Percentiles rank a stretch among this genome's conserved stretches.
Conservation (phyloP, 1,140 invertebrate species). For the Chironomus striatipennis region DNA sequence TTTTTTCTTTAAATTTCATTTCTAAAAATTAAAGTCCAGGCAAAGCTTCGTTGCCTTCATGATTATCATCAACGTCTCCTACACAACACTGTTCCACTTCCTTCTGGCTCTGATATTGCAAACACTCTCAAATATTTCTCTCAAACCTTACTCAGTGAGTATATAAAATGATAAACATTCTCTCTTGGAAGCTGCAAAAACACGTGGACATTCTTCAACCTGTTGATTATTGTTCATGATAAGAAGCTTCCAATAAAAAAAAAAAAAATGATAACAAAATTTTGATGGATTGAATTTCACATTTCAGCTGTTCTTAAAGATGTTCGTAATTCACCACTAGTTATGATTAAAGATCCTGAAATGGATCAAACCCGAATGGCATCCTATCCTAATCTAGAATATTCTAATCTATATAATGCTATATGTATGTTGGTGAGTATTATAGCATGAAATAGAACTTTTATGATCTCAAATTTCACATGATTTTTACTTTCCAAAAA, state of each 20-base stretch:
- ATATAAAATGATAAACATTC: constrained; percentile 27
- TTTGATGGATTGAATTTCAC: constrained; percentile 25
- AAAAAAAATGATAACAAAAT: background rate
- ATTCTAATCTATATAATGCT: constrained; percentile 84
- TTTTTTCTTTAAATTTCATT: too few relatives aligned
- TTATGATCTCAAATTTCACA: too few relatives aligned
- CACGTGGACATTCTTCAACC: background rate
- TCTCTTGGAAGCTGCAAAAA: constrained; percentile 13
- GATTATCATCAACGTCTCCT: constrained; percentile 90
- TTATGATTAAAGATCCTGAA: constrained; percentile 77
- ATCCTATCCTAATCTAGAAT: constrained; percentile 90
- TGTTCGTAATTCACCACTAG: constrained; percentile 81
- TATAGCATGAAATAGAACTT: too few relatives aligned
- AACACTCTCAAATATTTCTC: constrained; percentile 98
- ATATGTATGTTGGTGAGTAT: constrained; percentile 57
- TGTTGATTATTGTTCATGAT: background rate
- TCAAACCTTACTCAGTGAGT: constrained; percentile 89
- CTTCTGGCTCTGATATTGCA: constrained; percentile 90
- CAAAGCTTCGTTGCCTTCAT: constrained; percentile 92
- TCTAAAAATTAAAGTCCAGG: constrained; percentile 64
- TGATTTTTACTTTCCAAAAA: too few relatives aligned
- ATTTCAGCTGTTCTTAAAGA: constrained; percentile 83
- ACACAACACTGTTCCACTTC: constrained; percentile 83
- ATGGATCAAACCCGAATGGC: constrained; percentile 77
- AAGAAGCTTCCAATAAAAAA: too few relatives aligned